phyloP scores from a whole-genome alignment of 2,888 invertebrate genomes.

The Barypeithes pellucidus region DNA sequence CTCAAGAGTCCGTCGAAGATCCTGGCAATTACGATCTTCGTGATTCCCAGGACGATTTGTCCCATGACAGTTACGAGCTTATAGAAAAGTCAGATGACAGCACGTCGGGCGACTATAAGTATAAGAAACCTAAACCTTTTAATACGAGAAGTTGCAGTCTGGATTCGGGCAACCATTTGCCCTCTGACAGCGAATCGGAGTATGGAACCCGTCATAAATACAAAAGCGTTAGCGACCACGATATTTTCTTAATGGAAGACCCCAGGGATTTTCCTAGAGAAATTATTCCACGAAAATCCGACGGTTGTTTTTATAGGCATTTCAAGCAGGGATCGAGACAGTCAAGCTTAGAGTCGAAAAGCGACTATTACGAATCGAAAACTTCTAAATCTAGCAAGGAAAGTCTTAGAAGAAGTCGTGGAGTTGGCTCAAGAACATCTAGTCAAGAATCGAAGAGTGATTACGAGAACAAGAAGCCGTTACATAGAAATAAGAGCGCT shows the following conservation, averaged over 20 bases:
- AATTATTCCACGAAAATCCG: constrained; percentile 81
- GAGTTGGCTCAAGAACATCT: constrained; percentile 75
- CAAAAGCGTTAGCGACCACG: constrained; percentile 80
- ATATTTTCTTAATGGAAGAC: constrained; percentile 86
- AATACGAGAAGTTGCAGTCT: constrained; percentile 79
- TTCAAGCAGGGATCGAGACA: constrained; percentile 79
- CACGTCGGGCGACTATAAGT: constrained; percentile 66
- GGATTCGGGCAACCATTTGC: constrained; percentile 84
- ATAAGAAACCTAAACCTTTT: constrained; percentile 64
- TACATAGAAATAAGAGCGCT: constrained; percentile 61
- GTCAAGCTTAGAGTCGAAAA: constrained; percentile 77
- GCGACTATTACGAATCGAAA: constrained; percentile 80
- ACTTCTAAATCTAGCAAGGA: constrained; percentile 78
- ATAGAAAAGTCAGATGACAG: constrained; percentile 83
- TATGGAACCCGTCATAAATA: constrained; percentile 76
- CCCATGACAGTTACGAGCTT: constrained; percentile 91
- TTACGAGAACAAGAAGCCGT: constrained; percentile 66
- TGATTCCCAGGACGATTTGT: constrained; percentile 88
- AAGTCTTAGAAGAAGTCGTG: constrained; percentile 67
- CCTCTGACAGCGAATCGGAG: constrained; percentile 82
- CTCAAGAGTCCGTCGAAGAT: constrained; percentile 78
- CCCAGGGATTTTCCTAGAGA: constrained; percentile 83
- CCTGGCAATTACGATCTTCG: constrained; percentile 77
- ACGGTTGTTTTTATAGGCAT: constrained; percentile 82
- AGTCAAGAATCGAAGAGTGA: constrained; percentile 80